Evolutionary conservation across 2,888 invertebrate species (phyloP), one percentile per base, ranked within the genome.

Genomic region (Automeris io): DNA sequence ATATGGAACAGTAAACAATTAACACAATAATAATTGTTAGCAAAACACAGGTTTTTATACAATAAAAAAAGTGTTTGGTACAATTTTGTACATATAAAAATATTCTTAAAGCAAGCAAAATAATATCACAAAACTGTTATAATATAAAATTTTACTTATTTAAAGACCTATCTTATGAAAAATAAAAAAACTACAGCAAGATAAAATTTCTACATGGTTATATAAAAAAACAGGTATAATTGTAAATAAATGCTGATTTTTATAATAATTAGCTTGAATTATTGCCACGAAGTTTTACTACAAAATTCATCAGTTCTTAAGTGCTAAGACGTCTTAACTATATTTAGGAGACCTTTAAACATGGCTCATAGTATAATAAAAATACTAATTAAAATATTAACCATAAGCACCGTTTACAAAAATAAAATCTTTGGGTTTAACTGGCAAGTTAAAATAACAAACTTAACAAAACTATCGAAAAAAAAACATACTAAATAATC

Each of bases 381-480:
- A 19, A 29, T 29, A 2, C 13, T 16, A 8, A 18, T 11, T 5
- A 18, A 18, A 18, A 7, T 18, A 37, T 31, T 45, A 35, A 39
- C 48, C 60, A 55, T 51, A 63, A 70, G 64, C 64, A 72, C 63
- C 63, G 40, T 45, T 37, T 51, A 52, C 43, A 58, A 65, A 67
- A 65, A 62, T 61, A 61, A 59, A 73, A 71, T 79, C 77, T 79
- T 81, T 80, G 79, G 80, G 58, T 66, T 42, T 56, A 63, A 65
- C 63, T 77, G 80, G 81, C 81, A 80, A 81, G 78, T 63, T 57
- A 62, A 59, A 58, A 55, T 13, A 29, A 29, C 29, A 66, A 69
- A 72, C 62, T 63, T 70, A 74, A 70, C 57, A 63, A 61, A 29
- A 63, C 51, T 56, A 54, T 49, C 54, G 62, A 64, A 65, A 48